Conservation (phyloP, 2,888 invertebrate species). For the Mongoloraphidia duomilia region DNA sequence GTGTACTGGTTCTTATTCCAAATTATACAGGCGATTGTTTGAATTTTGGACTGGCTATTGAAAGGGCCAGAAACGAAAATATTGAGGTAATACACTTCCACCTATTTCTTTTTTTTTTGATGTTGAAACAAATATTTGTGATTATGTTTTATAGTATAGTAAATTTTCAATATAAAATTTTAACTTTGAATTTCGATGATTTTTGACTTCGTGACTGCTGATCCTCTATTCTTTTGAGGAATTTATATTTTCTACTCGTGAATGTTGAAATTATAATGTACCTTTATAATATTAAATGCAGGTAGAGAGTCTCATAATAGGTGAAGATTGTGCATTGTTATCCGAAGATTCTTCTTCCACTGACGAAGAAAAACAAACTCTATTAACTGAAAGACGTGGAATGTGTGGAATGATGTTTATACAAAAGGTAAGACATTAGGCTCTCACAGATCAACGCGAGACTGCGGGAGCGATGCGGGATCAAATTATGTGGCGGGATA, state of each 20-base stretch:
- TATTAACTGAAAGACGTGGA: slow-evolving; percentile 45
- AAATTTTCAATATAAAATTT: too few relatives aligned
- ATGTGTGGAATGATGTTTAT: slow-evolving; percentile 48
- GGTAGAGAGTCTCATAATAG: slow-evolving; percentile 41
- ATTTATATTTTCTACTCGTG: not conserved
- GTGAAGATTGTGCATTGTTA: slow-evolving; percentile 46
- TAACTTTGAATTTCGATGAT: too few relatives aligned
- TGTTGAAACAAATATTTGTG: too few relatives aligned
- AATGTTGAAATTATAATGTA: not conserved
- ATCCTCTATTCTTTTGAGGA: slow-evolving; percentile 1
- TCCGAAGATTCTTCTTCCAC: slow-evolving; percentile 14
- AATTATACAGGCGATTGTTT: slow-evolving; percentile 66
- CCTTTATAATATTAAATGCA: slow-evolving; percentile 13
- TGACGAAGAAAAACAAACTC: slow-evolving; percentile 23
- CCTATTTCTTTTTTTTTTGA: not conserved
- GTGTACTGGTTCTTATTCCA: slow-evolving; percentile 50
- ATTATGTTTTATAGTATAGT: too few relatives aligned
- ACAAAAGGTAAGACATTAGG: slow-evolving; percentile 30
- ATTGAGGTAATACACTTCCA: slow-evolving; percentile 18
- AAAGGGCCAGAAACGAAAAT: slow-evolving; percentile 43
- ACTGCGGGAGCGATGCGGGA: too few relatives aligned
- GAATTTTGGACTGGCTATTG: slow-evolving; percentile 62
- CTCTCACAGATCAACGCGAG: too few relatives aligned
- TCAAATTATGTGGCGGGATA: not conserved
- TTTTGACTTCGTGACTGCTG: too few relatives aligned